Base-by-base conservation (phyloP, 2,797 vertebrate genomes). In the Rhincodon typus region DNA sequence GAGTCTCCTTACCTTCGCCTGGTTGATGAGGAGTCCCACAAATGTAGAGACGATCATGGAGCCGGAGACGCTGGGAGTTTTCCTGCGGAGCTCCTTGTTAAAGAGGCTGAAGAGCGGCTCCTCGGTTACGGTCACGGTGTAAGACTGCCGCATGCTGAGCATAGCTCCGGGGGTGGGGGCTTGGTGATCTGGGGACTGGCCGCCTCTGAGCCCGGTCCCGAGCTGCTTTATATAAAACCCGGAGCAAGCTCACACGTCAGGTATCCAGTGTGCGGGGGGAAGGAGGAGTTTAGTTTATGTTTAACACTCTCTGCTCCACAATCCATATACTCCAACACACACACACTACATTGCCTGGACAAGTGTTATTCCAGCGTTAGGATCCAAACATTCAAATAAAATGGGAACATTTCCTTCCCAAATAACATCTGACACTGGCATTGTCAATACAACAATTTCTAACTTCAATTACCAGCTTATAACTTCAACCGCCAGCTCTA, bases 1-100 rank as follows among this genome's bases (percentile, higher is more conserved):
- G 2, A n/a, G 15, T 2, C 34, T 62, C 74, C 96, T 0, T 98
- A 99, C 99, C 99, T 99, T 99, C 96, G 98, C 98, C 97, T 99
- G 98, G 98, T 99, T 98, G 96, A 99, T 98, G 96, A 99, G 98
- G 57, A 99, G 98, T 96, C 98, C 98, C 88, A 99, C 98, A 97
- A 99, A 98, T 96, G 98, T 97, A 57, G 98, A 98, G 96, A 98
- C 98, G 97, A 99, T 98, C 97, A 98, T 97, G n/a, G 98, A 98
- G 46, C 99, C 98, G 30, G 97, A 98, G 97, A 99, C 97, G 95
- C 98, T 97, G 38, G 96, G 97, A 96, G 97, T 95, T 96, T 98
- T 99, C 77, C 98, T 97, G 96, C 98, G 97, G 97, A 98, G 97
- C 96, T 98, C 98, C 96, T 98, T 97, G 97, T 98, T 98, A 94